phyloP scores from a whole-genome alignment of 2,888 invertebrate genomes.

The Lasioglossum zephyrum region DNA sequence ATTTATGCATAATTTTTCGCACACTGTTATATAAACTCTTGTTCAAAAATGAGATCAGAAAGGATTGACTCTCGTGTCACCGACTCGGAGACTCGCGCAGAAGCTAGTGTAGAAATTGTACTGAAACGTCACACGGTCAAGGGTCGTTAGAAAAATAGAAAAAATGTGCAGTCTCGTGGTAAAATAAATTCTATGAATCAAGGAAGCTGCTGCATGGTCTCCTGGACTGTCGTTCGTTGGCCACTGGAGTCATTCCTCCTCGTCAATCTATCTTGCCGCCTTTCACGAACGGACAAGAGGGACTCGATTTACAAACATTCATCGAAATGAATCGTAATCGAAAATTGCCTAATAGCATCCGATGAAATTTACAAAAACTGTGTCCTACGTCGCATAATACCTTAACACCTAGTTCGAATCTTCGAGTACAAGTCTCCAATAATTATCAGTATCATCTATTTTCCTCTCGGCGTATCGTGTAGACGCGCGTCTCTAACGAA shows the following conservation, averaged over 20 bases:
- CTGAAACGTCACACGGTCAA: background rate
- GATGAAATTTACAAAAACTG: background rate
- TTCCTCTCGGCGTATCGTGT: background rate
- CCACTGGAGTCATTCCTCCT: slow-evolving; percentile 2
- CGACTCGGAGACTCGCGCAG: background rate
- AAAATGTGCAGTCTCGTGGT: slow-evolving; percentile 15
- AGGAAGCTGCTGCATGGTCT: slow-evolving; percentile 11
- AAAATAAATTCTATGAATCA: slow-evolving; percentile 23
- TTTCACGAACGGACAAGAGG: background rate
- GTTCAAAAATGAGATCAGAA: background rate
- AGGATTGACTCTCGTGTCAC: slow-evolving; percentile 9
- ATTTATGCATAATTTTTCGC: background rate
- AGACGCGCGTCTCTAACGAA: slow-evolving; percentile 9
- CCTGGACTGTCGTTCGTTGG: background rate
- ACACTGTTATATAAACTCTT: background rate
- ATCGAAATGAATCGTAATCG: background rate
- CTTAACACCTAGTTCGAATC: background rate
- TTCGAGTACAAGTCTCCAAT: background rate
- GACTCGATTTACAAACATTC: background rate
- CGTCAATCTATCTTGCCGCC: background rate
- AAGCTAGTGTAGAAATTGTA: slow-evolving; percentile 28
- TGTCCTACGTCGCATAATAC: background rate
- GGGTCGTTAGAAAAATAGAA: slow-evolving; percentile 43
- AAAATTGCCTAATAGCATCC: background rate
- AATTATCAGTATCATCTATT: slow-evolving; percentile 38